phyloP scores from a whole-genome alignment of 2,113 vertebrate genomes.

The Phalacrocorax carbo region DNA sequence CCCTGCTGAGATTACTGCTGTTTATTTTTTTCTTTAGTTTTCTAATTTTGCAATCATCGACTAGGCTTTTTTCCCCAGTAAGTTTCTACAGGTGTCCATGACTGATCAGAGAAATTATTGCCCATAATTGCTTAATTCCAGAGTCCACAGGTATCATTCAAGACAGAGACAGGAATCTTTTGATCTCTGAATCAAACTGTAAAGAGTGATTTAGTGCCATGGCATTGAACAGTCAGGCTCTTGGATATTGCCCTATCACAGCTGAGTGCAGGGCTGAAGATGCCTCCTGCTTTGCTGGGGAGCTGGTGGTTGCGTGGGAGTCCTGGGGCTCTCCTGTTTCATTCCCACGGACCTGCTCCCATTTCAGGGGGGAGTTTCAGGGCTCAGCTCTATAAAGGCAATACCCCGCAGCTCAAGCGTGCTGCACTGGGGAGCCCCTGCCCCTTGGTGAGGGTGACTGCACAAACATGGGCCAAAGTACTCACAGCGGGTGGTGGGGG shows the following conservation, averaged over 20 bases:
- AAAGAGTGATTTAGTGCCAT: background rate
- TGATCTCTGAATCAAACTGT: background rate
- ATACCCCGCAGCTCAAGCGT: fast-evolving
- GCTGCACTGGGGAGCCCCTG: background rate
- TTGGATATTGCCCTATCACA: background rate
- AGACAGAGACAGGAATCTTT: background rate
- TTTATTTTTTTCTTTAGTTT: background rate
- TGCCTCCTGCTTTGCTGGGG: background rate
- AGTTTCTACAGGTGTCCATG: background rate
- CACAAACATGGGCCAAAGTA: background rate
- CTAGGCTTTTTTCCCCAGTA: background rate
- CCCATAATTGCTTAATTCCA: background rate
- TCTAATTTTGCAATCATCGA: background rate
- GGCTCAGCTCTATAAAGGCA: background rate
- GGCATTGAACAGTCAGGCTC: background rate
- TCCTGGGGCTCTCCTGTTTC: background rate
- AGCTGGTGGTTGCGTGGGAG: background rate
- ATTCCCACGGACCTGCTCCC: background rate
- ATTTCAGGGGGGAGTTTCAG: background rate
- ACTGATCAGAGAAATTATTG: background rate
- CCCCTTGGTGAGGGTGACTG: background rate
- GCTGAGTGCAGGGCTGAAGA: background rate
- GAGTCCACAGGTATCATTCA: background rate
- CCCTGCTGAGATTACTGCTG: background rate
- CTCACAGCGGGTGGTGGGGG: background rate